Evolutionary conservation across 1,140 invertebrate species (phyloP), one percentile per base, ranked within the genome.

Genomic region (Drosophila ercepeae): DNA sequence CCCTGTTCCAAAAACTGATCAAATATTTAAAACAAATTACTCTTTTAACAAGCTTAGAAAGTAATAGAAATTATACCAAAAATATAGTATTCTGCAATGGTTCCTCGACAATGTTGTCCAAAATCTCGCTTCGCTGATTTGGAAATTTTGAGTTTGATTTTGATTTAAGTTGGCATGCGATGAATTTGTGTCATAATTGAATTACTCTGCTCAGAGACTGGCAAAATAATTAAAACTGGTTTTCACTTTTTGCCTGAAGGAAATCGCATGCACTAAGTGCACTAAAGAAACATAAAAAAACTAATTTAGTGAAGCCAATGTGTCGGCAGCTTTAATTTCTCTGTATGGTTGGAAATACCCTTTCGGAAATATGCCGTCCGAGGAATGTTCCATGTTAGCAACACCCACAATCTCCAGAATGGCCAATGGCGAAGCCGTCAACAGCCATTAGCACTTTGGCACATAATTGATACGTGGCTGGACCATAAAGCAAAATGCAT

Each of bases 361-460:
- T 72, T 50, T 70, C 21, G n/a, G 23, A 11, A 48, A 34, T 21
- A 36, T n/a, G 49, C 14, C 4, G n/a, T 39, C 32, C 50, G 7
- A 55, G 50, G 70, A 72, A 72, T 72, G 49, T 73, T 52, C 44
- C 36, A 34, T 44, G 21, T 23, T 51, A 45, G 59, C 39, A 50
- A 74, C 70, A 65, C 70, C 70, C 70, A 73, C 70, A 74, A 74
- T 51, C 44, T 46, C 58, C 32, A 16, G n/a, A 39, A 39, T 39
- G 49, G 34, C 48, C 25, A 27, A 39, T 39, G 36, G 36, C 36
- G n/a, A 50, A 88, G 77, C 81, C 82, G 86, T 90, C 78, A 89
- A 89, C 88, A 90, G 72, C 88, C 86, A 89, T 89, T 89, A 89
- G 82, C 86, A 89, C 86, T 89, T 89, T 89, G 86, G 88, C 86